A percentile compares a stretch with the other conserved stretches of the same genome.
phyloP scores from a whole-genome alignment of 2,797 vertebrate species.

The Phalloptychus januarius region DNA sequence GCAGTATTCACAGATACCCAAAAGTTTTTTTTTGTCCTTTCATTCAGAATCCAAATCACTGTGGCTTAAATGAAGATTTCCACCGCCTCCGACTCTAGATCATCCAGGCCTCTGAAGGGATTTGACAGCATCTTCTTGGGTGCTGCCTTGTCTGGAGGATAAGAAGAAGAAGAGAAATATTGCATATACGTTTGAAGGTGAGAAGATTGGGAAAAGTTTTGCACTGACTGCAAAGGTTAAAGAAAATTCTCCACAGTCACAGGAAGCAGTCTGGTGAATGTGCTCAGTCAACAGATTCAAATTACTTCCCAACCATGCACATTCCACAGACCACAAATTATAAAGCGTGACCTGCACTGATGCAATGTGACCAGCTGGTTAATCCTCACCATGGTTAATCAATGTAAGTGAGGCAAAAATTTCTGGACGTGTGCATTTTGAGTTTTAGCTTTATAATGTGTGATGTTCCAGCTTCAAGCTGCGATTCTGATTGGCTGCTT shows the following conservation, averaged over 20 bases:
- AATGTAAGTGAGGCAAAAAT: constrained; percentile 51
- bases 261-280: constrained; percentile 52
- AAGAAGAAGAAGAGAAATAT: constrained; percentile 18
- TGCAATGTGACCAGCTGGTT: constrained; percentile 59
- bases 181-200: constrained; percentile 25
- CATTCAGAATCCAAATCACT: constrained; percentile 36
- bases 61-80: constrained; percentile 84
- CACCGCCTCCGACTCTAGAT: constrained; percentile 78
- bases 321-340: constrained; percentile 65
- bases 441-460: constrained; percentile 11
- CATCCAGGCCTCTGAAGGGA: constrained; percentile 75
- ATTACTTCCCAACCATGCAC: constrained; percentile 66
- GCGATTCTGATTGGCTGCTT: constrained; percentile 53
- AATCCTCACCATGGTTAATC: constrained; percentile 58
- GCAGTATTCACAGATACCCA: constrained; percentile 63
- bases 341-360: constrained; percentile 63
- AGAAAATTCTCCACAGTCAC: constrained; percentile 57
- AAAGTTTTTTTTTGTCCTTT: constrained; percentile 19
- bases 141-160: constrained; percentile 62
- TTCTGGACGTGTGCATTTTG: not conserved
- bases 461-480: constrained; percentile 17
- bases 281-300: constrained; percentile 68
- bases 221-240: constrained; percentile 58
- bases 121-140: constrained; percentile 66
- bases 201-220: constrained; percentile 40